Conservation (phyloP, 2,113 vertebrate species). For the Tapirus terrestris region DNA sequence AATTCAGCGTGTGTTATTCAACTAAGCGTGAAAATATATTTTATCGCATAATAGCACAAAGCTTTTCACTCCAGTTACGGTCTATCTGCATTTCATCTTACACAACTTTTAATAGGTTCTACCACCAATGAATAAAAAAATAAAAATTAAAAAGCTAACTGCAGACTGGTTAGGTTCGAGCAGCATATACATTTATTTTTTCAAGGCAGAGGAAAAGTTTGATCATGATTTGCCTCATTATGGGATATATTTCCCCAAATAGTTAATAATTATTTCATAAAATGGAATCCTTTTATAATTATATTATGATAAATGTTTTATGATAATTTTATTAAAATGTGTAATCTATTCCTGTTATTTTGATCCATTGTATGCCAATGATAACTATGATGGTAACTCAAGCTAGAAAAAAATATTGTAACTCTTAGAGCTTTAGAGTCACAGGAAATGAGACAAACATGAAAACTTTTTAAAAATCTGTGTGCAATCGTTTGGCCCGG, state of each 20-base stretch:
- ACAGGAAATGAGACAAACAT: background rate
- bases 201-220: background rate
- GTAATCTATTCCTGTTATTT: background rate
- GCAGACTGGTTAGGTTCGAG: too few relatives aligned
- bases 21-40: background rate
- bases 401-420: background rate
- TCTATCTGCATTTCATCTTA: background rate
- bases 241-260: background rate
- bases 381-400: background rate
- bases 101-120: background rate
- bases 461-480: background rate
- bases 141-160: background rate
- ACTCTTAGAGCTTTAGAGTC: background rate
- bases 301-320: background rate
- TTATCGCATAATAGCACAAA: background rate
- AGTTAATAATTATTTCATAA: background rate
- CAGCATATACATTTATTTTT: background rate
- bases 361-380: background rate
- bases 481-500: background rate
- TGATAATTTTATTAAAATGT: background rate
- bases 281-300: background rate
- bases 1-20: background rate
- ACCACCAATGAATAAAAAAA: background rate
- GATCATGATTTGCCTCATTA: accelerated
- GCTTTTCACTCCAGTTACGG: background rate